Evolutionary conservation across 35 echinoderm and acorn worm genomes (phyloP), one percentile per base, ranked within the genome.

Genomic region (Apostichopus parvimensis): DNA sequence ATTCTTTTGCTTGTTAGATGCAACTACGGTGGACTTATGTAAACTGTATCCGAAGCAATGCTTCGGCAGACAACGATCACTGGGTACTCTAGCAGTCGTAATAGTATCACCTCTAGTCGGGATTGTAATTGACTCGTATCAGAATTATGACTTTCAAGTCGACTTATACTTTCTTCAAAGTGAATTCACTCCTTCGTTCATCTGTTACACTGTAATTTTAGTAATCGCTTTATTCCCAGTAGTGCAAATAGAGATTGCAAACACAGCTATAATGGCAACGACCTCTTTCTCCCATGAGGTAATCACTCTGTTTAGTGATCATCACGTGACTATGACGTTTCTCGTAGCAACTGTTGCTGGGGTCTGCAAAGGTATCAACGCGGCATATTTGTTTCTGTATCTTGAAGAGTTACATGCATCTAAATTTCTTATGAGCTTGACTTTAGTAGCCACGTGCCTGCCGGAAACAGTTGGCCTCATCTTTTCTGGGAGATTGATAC

Each of bases 341-440:
- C 11, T 92, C 15, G 59, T 92, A 68, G 66, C 84, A 5, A 55
- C 77, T 13, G 71, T 93, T 2, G 59, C 57, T 68, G 92, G 80
- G 58, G 54, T 87, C 61, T 87, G 92, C 78, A 60, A 86, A 15
- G 92, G 92, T 13, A 77, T 87, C 20, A 93, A 20, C 14, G 53
- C 22, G 65, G 73, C 81, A 4, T 93, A 75, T 28, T 21, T 93
- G 17, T 77, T 93, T 75, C 20, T 93, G 7, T 93, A 55, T 62
- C 81, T 93, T 17, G 58, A 72, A 78, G 92, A 93, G 15, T 17
- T 93, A 23, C 1, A 75, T 15, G 92, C 80, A 59, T 54, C 81
- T 56, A 83, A 78, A 73, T 14, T 58, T 23, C 14, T 93, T 53
- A 93, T 93, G 92, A 82, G 92, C 23, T 75, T 93, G 12, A 93